These are phyloP conservation scores for Rhopalosiphum nymphaeae DNA, from an alignment of 2,888 invertebrate species.

Conservation along the genomic window DNA sequence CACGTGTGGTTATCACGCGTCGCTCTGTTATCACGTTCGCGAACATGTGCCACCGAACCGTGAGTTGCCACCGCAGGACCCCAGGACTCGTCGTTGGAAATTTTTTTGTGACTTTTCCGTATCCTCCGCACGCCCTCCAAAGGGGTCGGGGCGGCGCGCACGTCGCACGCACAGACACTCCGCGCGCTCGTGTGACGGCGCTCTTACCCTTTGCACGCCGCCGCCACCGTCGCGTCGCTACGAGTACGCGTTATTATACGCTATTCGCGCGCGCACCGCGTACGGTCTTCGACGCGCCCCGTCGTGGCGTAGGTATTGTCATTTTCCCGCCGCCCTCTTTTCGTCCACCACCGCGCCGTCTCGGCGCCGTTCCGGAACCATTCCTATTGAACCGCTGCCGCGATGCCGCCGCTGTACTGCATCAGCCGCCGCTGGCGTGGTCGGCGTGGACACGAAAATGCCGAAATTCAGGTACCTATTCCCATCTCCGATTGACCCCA, in stretches of 20 bases:
- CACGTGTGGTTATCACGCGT: background rate
- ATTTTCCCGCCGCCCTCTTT: background rate
- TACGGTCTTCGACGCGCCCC: slow-evolving; percentile 44
- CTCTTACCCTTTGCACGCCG: background rate
- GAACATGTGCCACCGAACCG: background rate
- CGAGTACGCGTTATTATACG: background rate
- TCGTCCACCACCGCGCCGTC: background rate
- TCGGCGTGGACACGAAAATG: slow-evolving; percentile 44
- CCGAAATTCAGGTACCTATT: slow-evolving; percentile 21
- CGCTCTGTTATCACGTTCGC: background rate
- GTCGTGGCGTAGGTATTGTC: slow-evolving; percentile 36
- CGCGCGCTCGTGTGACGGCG: background rate
- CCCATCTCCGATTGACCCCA: background rate
- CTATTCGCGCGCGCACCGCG: slow-evolving; percentile 53
- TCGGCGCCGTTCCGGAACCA: background rate
- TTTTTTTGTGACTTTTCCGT: background rate
- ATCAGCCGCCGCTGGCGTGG: slow-evolving; percentile 10
- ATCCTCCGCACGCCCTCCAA: background rate
- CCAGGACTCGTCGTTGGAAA: background rate
- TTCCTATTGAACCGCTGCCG: slow-evolving; percentile 14
- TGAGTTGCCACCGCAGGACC: background rate
- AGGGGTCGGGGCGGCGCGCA: background rate
- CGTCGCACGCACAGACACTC: background rate
- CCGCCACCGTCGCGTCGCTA: background rate
- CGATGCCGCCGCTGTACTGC: background rate